A percentile compares a stretch with the other conserved stretches of the same genome.
These are phyloP conservation scores for Ursus arctos DNA, from an alignment of 2,113 vertebrate genomes.

Conservation along the genomic window DNA sequence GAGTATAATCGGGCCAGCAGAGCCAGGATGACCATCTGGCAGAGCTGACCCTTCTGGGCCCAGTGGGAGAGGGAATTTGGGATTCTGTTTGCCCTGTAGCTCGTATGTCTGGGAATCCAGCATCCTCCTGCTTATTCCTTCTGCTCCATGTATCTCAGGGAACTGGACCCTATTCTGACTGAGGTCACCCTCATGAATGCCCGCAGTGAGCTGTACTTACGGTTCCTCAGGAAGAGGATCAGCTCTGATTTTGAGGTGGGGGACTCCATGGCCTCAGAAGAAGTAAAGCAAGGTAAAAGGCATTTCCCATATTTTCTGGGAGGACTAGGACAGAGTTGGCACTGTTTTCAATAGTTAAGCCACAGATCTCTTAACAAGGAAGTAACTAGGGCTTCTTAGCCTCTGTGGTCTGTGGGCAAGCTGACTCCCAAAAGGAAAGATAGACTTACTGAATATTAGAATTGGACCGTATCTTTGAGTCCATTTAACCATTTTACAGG, in stretches of 20 bases:
- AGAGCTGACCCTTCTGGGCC: fast-evolving
- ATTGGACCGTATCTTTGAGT: background rate
- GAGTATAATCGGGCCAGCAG: background rate
- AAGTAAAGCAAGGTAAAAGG: slow-evolving; percentile 93
- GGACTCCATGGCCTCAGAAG: slow-evolving; percentile 92
- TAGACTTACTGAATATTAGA: background rate
- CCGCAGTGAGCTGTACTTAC: slow-evolving; percentile 96
- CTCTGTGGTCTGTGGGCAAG: background rate
- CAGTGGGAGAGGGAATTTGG: background rate
- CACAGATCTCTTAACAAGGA: background rate
- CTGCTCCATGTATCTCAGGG: slow-evolving; percentile 86
- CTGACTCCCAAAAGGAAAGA: background rate
- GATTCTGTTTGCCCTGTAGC: slow-evolving; percentile 21
- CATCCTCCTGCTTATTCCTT: slow-evolving; percentile 27
- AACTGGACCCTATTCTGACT: slow-evolving; percentile 95
- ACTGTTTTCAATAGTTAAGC: background rate
- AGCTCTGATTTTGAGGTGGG: slow-evolving; percentile 96
- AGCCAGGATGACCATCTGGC: background rate
- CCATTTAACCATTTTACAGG: background rate
- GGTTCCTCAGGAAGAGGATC: slow-evolving; percentile 95
- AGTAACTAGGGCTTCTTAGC: background rate
- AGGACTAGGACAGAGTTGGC: background rate
- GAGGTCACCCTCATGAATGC: slow-evolving; percentile 99
- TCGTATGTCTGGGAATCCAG: background rate
- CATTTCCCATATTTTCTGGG: background rate